These are phyloP conservation scores for Oryzias melastigma DNA, from an alignment of 2,113 vertebrate species.

Conservation along the genomic window DNA sequence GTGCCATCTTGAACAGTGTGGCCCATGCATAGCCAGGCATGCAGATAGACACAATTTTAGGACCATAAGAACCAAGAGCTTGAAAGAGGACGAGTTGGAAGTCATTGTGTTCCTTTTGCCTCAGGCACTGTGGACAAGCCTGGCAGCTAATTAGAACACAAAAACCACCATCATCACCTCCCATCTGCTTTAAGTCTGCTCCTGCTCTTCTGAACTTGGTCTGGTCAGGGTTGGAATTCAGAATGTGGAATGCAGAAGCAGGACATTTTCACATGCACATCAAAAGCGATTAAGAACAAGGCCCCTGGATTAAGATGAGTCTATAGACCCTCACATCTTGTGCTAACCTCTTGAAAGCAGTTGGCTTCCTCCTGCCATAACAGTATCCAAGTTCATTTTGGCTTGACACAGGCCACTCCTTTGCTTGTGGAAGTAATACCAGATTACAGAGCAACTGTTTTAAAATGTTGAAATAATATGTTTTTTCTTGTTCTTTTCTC, in stretches of 20 bases:
- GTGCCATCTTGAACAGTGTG: conserved; percentile 62
- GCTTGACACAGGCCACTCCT: conserved; percentile 67
- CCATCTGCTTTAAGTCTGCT: conserved; percentile 22
- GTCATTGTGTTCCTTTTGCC: conserved; percentile 53
- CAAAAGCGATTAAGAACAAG: conserved; percentile 70
- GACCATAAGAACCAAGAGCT: conserved; percentile 34
- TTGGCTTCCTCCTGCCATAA: conserved; percentile 66
- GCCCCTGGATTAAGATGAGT: conserved; percentile 69
- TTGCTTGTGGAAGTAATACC: conserved; percentile 80
- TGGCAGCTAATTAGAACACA: conserved; percentile 60
- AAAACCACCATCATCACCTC: conserved; percentile 26
- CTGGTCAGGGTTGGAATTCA: conserved; percentile 56
- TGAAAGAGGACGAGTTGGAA: conserved; percentile 51
- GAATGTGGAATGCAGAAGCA: conserved; percentile 54
- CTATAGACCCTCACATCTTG: conserved; percentile 64
- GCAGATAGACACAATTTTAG: conserved; percentile 27
- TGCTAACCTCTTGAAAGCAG: conserved; percentile 65
- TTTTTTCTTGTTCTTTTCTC: conserved; percentile 68
- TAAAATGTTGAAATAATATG: conserved; percentile 82
- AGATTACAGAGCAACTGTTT: conserved; percentile 83
- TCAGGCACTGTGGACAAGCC: conserved; percentile 51
- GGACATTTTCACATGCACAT: conserved; percentile 72
- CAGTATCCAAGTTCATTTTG: conserved; percentile 71
- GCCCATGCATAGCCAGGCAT: conserved; percentile 32
- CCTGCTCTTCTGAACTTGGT: conserved; percentile 60